A percentile compares a stretch with the other conserved stretches of the same genome.
phyloP scores from a whole-genome alignment of 2,888 invertebrate species.

The Acleris sparsana region DNA sequence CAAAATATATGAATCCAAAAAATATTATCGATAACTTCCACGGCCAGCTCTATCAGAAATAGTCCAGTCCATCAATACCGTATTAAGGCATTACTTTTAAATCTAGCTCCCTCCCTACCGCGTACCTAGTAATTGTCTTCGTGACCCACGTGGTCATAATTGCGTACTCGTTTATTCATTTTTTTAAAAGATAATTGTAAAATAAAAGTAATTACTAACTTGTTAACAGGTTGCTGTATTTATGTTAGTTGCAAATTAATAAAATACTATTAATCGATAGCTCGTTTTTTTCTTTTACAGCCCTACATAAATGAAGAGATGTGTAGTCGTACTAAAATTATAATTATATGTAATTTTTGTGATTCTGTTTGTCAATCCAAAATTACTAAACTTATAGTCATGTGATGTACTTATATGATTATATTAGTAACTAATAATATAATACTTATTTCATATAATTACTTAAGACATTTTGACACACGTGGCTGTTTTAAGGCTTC shows the following conservation, averaged over 20 bases:
- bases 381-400: no score
- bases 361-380: no score
- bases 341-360: no score
- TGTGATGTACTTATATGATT: no score
- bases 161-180: slow-evolving; percentile 13
- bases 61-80: slow-evolving; percentile 28
- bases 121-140: slow-evolving; percentile 52
- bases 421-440: no score
- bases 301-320: no score
- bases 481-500: no score
- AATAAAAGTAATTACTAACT: slow-evolving; percentile 29
- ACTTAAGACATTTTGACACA: no score
- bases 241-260: not conserved
- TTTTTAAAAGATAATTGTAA: slow-evolving; percentile 26
- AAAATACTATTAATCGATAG: slow-evolving; percentile 3
- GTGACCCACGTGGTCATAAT: slow-evolving; percentile 48
- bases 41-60: slow-evolving; percentile 6
- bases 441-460: no score
- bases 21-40: slow-evolving; percentile 10
- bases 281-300: not conserved
- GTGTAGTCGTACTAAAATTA: no score
- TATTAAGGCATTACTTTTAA: slow-evolving; percentile 36
- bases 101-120: slow-evolving; percentile 37
- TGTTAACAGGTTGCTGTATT: slow-evolving; percentile 15
- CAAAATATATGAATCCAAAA: not conserved